phyloP scores from a whole-genome alignment of 2,113 vertebrate species.

The Zonotrichia leucophrys region DNA sequence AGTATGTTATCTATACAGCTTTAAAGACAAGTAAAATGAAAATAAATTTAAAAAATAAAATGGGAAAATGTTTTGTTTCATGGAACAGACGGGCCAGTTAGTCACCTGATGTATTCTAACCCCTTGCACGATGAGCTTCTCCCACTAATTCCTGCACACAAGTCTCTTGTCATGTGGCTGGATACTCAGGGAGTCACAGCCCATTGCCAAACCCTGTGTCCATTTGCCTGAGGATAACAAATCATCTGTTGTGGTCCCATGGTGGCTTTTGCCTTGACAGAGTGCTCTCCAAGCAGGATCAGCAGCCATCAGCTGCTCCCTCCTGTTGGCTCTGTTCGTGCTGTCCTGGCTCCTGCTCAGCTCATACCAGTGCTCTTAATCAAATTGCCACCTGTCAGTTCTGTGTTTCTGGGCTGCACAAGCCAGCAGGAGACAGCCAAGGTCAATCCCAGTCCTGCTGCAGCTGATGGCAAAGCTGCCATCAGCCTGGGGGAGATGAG shows the following conservation, averaged over 20 bases:
- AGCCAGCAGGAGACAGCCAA: neutral
- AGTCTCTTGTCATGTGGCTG: neutral
- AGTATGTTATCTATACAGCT: neutral
- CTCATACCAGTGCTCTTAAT: neutral
- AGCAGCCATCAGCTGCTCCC: neutral
- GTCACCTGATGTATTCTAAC: neutral
- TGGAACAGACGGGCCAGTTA: neutral
- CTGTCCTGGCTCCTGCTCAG: neutral
- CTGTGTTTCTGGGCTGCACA: neutral
- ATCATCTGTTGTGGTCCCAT: neutral
- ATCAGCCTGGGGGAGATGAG: neutral
- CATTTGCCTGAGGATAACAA: neutral
- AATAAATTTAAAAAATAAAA: neutral
- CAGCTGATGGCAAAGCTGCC: neutral
- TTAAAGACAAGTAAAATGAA: neutral
- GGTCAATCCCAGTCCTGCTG: neutral
- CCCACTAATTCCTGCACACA: neutral
- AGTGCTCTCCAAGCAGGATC: neutral
- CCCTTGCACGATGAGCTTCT: neutral
- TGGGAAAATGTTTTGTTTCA: neutral
- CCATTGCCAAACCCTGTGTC: neutral
- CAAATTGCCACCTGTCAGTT: neutral
- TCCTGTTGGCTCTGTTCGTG: neutral
- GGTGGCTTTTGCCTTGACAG: conserved; percentile 8
- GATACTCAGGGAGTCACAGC: neutral